These are phyloP conservation scores for Phengaris alcon DNA, from an alignment of 2,888 invertebrate genomes.

Conservation along the genomic window DNA sequence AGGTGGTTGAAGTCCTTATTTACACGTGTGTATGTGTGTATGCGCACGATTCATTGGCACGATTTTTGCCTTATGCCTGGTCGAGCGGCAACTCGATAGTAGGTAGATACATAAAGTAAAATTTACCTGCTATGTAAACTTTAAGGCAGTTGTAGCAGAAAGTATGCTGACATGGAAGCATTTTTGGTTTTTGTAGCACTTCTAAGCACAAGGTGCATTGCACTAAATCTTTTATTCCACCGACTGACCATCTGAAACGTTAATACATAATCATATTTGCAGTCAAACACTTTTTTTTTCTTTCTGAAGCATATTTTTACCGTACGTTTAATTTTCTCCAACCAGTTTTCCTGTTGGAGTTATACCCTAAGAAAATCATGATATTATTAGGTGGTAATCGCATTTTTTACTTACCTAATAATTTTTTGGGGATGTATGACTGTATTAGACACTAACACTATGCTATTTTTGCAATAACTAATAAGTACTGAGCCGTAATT, in stretches of 20 bases:
- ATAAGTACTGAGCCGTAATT: background rate
- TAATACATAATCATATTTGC: background rate
- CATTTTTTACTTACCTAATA: background rate
- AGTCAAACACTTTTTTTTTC: background rate
- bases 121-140: slow-evolving; percentile 63
- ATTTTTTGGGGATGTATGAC: background rate
- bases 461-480: background rate
- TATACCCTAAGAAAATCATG: too few species aligned
- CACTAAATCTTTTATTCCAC: slow-evolving; percentile 79
- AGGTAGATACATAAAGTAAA: background rate
- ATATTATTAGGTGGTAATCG: too few species aligned
- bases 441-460: background rate
- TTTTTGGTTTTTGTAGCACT: slow-evolving; percentile 77
- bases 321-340: background rate
- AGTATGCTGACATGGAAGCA: slow-evolving; percentile 84
- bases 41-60: too few species aligned
- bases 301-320: background rate
- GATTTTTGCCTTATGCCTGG: too few species aligned
- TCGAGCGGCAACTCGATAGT: too few species aligned
- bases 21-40: too few species aligned
- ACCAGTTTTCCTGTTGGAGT: background rate
- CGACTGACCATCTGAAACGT: slow-evolving; percentile 53
- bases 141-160: slow-evolving; percentile 81
- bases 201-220: slow-evolving; percentile 81
- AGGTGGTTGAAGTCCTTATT: too few species aligned